phyloP scores from a whole-genome alignment of 2,888 invertebrate genomes.

The Acronicta aceris region DNA sequence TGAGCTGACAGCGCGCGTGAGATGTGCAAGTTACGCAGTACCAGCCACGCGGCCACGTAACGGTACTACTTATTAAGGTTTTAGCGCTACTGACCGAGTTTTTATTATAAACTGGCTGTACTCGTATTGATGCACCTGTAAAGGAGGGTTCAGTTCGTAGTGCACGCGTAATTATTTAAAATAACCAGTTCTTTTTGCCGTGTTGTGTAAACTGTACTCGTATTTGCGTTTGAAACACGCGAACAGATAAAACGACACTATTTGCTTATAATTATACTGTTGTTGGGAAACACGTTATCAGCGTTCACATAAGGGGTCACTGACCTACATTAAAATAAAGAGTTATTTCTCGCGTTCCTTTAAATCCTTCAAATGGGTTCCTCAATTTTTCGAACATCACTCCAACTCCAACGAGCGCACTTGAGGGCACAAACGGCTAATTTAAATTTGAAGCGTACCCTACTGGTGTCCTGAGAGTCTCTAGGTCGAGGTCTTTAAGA shows the following conservation, averaged over 20 bases:
- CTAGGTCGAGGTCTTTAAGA: constrained; percentile 58
- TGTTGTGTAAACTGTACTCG: constrained; percentile 23
- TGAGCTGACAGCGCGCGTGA: constrained; percentile 62
- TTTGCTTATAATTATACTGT: constrained; percentile 8
- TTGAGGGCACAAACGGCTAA: constrained; percentile 45
- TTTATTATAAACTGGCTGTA: constrained; percentile 49
- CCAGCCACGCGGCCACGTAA: constrained; percentile 41
- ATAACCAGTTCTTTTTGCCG: constrained; percentile 40
- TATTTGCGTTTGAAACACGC: constrained; percentile 39
- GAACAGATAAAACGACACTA: constrained; percentile 36
- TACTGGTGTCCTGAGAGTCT: constrained; percentile 43
- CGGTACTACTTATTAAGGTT: constrained; percentile 55
- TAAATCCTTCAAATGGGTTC: constrained; percentile 10
- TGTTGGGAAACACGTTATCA: constrained; percentile 35
- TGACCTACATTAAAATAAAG: constrained; percentile 51
- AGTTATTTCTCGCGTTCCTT: constrained; percentile 26
- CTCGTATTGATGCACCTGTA: constrained; percentile 18
- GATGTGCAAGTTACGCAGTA: constrained; percentile 47
- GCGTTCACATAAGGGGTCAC: constrained; percentile 28
- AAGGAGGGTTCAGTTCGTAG: constrained; percentile 30
- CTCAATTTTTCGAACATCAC: constrained; percentile 41
- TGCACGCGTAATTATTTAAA: constrained; percentile 21
- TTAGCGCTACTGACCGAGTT: constrained; percentile 57
- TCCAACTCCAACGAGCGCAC: constrained; percentile 27
- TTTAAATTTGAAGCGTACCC: constrained; percentile 53